Evolutionary conservation across 1,140 invertebrate species (phyloP), one percentile per base, ranked within the genome.

Genomic region (Atta texana): DNA sequence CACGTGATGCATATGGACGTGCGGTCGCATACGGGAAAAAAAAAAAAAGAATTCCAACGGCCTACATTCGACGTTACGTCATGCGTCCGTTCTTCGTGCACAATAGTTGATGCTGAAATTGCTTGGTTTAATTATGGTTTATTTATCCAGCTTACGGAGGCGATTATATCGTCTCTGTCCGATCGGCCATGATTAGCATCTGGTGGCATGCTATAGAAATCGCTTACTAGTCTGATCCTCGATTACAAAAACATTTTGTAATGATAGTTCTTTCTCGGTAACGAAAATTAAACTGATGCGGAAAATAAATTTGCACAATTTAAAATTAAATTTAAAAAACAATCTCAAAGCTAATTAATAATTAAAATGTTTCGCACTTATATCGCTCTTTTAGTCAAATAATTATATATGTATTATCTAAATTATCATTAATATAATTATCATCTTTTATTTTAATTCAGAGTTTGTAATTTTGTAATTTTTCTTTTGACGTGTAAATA

Each of bases 31-130:
- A 84, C 10, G 6, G 80, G 55, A 57, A 82, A 44, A 82, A 84
- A 44, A 82, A 84, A 81, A 82, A 49, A 44, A 81, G 28, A 68
- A 74, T 75, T 84, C 59, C 55, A 61, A 84, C 69, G 28, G 39
- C 80, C 78, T 81, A 81, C 51, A 72, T 74, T 82, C 69, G 18
- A 84, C 55, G 14, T 84, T 75, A 75, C 80, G 39, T 61, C 69
- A 84, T 21, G 55, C 55, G 49, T 84, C 69, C 80, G 55, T 63
- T 75, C 55, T 49, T 84, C 24, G 14, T 61, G 39, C 68, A 84
- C 80, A 84, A 84, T 84, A 75, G 80, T 75, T 74, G 66, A 82
- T 49, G 80, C 53, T 74, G 53, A 72, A 74, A 84, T 84, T 75
- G 28, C 69, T 74, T 7, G 69, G 14, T 61, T 84, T 84, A 84